A percentile compares a stretch with the other conserved stretches of the same genome.
Evolutionary conservation across 2,797 vertebrate species (phyloP).

Genomic region (Tolypeutes matacus): DNA sequence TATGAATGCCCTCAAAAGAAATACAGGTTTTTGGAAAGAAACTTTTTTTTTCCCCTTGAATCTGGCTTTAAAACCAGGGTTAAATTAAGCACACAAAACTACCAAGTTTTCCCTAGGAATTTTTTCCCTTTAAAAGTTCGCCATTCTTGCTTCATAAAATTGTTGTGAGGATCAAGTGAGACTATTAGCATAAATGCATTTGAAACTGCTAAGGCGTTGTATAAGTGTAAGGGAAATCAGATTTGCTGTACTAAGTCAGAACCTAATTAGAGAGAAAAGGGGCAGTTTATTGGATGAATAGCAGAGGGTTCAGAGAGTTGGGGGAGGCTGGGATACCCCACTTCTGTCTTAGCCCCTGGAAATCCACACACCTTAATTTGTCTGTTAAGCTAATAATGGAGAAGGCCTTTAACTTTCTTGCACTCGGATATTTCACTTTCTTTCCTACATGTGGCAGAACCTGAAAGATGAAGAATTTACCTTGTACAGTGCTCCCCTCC

Average conservation of each 20-base stretch:
- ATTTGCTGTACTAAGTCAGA: constrained; percentile 29
- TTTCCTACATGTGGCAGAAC: constrained; percentile 26
- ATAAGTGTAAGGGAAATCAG: constrained; percentile 50
- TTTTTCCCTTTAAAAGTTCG: background rate
- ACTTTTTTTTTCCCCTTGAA: constrained; percentile 8
- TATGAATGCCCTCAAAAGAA: background rate
- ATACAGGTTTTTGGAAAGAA: background rate
- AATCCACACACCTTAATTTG: constrained; percentile 63
- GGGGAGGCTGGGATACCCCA: background rate
- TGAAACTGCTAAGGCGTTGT: constrained; percentile 60
- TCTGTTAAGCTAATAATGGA: constrained; percentile 69
- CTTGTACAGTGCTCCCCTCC: background rate
- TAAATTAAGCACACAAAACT: constrained; percentile 30
- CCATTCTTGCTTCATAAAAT: constrained; percentile 53
- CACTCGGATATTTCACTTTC: constrained; percentile 51
- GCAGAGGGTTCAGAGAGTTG: background rate
- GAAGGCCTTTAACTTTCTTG: constrained; percentile 47
- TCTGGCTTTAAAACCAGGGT: constrained; percentile 46
- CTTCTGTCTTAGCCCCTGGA: constrained; percentile 1
- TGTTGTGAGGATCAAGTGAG: constrained; percentile 50
- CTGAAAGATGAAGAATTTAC: constrained; percentile 41
- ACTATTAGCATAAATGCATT: constrained; percentile 62
- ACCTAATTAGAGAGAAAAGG: constrained; percentile 52
- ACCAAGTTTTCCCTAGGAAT: background rate
- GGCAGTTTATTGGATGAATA: background rate